Base-by-base conservation (phyloP, 2,113 vertebrate genomes). In the Hymenochirus boettgeri region DNA sequence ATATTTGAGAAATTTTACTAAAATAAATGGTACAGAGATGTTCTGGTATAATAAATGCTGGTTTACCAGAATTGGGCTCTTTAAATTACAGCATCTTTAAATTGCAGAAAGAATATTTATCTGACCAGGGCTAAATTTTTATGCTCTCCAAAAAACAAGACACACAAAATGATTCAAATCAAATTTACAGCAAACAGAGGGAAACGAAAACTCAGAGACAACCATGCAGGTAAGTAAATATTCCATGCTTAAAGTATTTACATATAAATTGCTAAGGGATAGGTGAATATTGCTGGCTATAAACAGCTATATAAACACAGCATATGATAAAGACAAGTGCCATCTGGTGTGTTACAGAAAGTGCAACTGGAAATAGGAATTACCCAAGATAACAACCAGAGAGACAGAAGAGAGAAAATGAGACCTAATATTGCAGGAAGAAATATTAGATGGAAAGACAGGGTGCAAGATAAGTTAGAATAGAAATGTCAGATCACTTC, bases 161-260 rank as follows among this genome's bases (percentile, higher is more conserved):
- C 15, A 42, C 9, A 6, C 9, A 22, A n/a, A 55, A 55, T 55
- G 21, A 55, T 2, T 11, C 9, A 25, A 25, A 35, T 39, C 35
- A 7, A 23, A 51, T 26, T 25, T 39, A 23, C 31, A 39, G 29
- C 23, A 23, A 42, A 57, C 15, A 57, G 5, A 37, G 18, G n/a
- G 8, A 48, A 24, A 22, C 15, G 45, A 69, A 3, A 35, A 67
- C 5, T 29, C 2, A 42, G 42, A 48, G 42, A 57, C 27, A 23
- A 23, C 39, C 56, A 45, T 60, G 56, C 65, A 69, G 42, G 29
- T 52, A 21, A 19, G n/a, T 33, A 52, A n/a, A 65, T 51, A 58
- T 58, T 17, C 8, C 63, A 58, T 67, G 64, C 56, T 13, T 45
- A 50, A 42, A 19, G 42, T 60, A 69, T 67, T 67, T 69, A 60